Evolutionary conservation across 2,888 invertebrate genomes (phyloP), one percentile per base, ranked within the genome.

Genomic region (Antitype chi): DNA sequence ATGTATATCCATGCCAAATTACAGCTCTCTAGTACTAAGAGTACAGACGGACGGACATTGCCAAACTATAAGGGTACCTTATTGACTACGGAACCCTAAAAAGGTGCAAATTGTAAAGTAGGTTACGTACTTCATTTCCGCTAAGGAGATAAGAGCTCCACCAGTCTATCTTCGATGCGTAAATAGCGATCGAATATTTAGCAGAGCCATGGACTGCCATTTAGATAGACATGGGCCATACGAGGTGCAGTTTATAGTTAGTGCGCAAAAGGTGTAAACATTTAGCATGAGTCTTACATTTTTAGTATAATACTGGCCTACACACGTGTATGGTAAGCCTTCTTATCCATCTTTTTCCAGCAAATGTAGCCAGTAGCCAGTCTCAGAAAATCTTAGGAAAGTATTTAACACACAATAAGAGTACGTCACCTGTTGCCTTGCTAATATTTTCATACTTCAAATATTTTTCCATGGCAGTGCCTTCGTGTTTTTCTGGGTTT

Each of bases 361-460:
- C 11, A 20, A 47, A 47, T 66, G 7, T 49, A 28, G 64, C n/a
- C n/a, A 63, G n/a, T 17, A 38, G 17, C 4, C 11, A 63, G 17
- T 17, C 25, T 11, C 7, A 20, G 13, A 66, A 66, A 49, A 28
- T 28, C 20, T 7, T 13, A 66, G 23, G 2, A 66, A 49, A 28
- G 20, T 47, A 25, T 8, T 66, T 4, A 2, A 25, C 20, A 20
- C 38, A 49, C 2, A 25, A 43, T 25, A 25, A 32, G 11, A 32
- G 32, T 59, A 69, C 17, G 6, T 66, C 74, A 87, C 89, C 88
- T 59, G 72, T 60, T 8, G 75, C 52, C 43, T 85, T 87, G 55
- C 62, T 32, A 23, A 82, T 78, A 38, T 84, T 81, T 47, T 86
- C 81, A 60, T 80, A 85, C 63, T 79, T 81, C 66, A 53, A 80